phyloP scores from a whole-genome alignment of 2,888 invertebrate species.

The Rotaria macrura region DNA sequence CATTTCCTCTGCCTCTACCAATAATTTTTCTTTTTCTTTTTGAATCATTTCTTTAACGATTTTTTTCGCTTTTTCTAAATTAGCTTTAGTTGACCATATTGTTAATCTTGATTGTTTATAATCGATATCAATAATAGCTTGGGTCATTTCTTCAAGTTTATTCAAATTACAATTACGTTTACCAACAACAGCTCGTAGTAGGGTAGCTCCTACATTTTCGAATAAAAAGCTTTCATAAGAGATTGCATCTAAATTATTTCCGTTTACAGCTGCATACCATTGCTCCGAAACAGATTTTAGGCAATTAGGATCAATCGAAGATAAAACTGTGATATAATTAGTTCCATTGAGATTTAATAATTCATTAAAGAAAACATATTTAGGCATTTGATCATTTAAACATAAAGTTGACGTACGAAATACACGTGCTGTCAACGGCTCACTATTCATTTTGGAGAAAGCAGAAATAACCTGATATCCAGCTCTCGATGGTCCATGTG shows the following conservation, averaged over 20 bases:
- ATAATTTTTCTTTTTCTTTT: neutral
- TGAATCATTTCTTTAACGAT: neutral
- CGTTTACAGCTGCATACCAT: neutral
- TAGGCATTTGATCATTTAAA: neutral
- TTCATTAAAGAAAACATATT: neutral
- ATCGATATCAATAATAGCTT: neutral
- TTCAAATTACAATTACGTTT: neutral
- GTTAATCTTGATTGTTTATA: neutral
- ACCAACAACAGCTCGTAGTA: constrained; percentile 1
- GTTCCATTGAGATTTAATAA: neutral
- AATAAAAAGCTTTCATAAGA: neutral
- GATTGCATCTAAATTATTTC: neutral
- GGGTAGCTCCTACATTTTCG: neutral
- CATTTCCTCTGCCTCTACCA: neutral
- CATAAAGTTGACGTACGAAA: neutral
- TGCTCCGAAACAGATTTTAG: neutral
- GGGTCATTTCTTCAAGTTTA: neutral
- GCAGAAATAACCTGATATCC: neutral
- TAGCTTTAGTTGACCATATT: neutral
- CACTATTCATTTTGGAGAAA: neutral
- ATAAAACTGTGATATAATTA: neutral
- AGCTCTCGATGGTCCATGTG: neutral
- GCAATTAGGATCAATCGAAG: neutral
- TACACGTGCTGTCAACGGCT: neutral
- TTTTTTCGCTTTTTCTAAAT: neutral